Evolutionary conservation across 1,140 invertebrate species (phyloP), one percentile per base, ranked within the genome.

Genomic region (Trichogramma pretiosum): DNA sequence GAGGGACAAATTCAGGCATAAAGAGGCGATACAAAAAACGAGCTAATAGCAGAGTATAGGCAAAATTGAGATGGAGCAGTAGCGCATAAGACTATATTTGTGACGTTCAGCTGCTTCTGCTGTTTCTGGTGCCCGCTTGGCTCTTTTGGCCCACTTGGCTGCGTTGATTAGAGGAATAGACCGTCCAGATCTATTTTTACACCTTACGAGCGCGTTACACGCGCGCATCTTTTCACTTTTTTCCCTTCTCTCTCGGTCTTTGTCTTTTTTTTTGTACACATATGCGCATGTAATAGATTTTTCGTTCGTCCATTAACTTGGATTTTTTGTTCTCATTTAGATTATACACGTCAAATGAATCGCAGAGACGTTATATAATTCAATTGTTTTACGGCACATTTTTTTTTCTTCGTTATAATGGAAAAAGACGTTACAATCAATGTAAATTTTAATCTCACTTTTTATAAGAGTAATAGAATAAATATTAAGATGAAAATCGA

Each of bases 51-150:
- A 23, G 24, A 4, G 24, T 32, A 18, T 18, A 35, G 28, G 5
- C 7, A 22, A 33, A 34, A 21, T 8, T 22, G 11, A 50, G 30
- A 16, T 22, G 21, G 52, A 58, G 56, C 57, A 56, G 59, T n/a
- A n/a, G n/a, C n/a, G n/a, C n/a, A n/a, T 59, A 50, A 41, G 46
- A 63, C 62, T 64, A 63, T 64, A 64, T 64, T 64, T 63, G 59
- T 58, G 59, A 63, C 56, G 56, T 63, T 59, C 58, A 62, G 61
- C 55, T 50, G 51, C 52, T n/a, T n/a, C n/a, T n/a, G n/a, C n/a
- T n/a, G n/a, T n/a, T n/a, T n/a, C n/a, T n/a, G n/a, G n/a, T n/a
- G 49, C 43, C 55, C 59, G 58, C 55, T 60, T 57, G 52, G 41
- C 26, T 45, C 22, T 45, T 57, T 55, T 64, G 61, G 58, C 62